Conservation (phyloP, 2,113 vertebrate species). For the Nymphicus hollandicus region DNA sequence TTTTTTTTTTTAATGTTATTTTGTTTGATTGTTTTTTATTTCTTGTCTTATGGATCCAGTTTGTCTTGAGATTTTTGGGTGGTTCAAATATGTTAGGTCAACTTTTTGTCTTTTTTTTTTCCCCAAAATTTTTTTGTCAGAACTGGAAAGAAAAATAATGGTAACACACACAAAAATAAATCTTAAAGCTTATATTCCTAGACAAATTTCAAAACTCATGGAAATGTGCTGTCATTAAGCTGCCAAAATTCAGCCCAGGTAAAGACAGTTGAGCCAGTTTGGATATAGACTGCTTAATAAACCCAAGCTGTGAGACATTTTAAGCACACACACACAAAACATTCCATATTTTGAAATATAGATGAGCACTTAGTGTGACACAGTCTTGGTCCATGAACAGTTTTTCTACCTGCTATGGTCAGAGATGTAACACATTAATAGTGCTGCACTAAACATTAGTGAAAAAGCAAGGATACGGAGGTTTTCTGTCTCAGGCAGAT, state of each 20-base stretch:
- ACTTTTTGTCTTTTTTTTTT: background rate
- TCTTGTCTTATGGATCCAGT: background rate
- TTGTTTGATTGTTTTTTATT: background rate
- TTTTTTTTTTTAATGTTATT: background rate
- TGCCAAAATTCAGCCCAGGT: background rate
- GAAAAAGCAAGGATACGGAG: background rate
- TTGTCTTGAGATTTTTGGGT: background rate
- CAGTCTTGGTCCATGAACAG: background rate
- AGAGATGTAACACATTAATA: background rate
- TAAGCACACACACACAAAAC: background rate
- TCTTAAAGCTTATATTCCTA: background rate
- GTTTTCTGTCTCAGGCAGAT: background rate
- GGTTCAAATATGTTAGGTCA: background rate
- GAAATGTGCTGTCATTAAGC: background rate
- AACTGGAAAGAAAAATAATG: background rate
- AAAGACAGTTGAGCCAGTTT: background rate
- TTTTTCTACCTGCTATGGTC: background rate
- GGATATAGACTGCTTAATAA: background rate
- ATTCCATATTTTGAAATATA: background rate
- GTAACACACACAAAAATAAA: background rate
- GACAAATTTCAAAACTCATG: background rate
- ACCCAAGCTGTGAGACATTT: background rate
- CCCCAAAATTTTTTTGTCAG: fast-evolving
- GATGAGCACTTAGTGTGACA: background rate
- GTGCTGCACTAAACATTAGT: fast-evolving